phyloP scores from a whole-genome alignment of 1,140 invertebrate species.

The Drosophila suzukii region DNA sequence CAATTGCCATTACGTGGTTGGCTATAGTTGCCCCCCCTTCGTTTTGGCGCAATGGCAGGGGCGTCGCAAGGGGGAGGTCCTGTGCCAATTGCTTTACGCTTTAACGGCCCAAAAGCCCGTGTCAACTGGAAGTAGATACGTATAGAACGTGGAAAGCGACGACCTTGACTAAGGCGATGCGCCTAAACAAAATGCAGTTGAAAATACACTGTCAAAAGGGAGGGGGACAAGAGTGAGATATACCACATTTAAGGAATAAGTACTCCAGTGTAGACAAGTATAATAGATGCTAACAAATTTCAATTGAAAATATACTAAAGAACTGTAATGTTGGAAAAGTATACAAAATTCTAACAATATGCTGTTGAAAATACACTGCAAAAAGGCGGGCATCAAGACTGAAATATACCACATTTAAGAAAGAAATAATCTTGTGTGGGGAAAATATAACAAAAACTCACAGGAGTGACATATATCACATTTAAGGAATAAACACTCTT shows the following conservation, averaged over 20 bases:
- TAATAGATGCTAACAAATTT: no score
- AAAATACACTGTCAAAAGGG: conserved; percentile 7
- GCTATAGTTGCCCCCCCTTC: conserved; percentile 21
- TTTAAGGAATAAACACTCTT: no score
- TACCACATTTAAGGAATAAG: no score
- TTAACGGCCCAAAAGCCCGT: conserved; percentile 52
- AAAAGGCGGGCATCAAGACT: neutral
- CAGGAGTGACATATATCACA: neutral
- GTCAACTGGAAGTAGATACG: conserved; percentile 27
- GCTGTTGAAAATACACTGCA: conserved; percentile 21
- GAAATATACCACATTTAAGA: no score
- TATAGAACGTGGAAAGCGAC: conserved; percentile 8
- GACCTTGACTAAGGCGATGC: conserved; percentile 53
- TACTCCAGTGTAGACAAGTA: no score
- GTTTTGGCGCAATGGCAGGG: conserved; percentile 2
- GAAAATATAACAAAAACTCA: no score
- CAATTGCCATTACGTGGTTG: conserved; percentile 58
- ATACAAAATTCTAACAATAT: conserved; percentile 40
- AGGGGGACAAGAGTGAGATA: neutral
- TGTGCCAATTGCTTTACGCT: conserved; percentile 64
- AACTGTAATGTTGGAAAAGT: no score
- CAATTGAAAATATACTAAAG: no score
- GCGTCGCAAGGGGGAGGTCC: conserved; percentile 12
- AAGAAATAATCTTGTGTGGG: no score
- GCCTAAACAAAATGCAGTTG: conserved; percentile 58